Evolutionary conservation across 2,797 vertebrate species (phyloP).

Genomic region (Margarornis squamiger): DNA sequence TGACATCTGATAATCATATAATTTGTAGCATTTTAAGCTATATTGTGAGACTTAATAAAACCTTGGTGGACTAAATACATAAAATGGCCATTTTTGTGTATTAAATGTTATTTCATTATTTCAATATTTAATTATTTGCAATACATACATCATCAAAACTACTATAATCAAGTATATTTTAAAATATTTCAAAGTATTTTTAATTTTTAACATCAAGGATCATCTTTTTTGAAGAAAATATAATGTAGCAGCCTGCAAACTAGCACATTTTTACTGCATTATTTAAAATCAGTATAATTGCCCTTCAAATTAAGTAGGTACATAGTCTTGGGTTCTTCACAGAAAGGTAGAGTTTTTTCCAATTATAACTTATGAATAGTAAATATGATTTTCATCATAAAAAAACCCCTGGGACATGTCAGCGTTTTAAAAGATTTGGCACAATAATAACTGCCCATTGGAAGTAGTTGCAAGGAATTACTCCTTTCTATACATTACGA

Average conservation of each 20-base stretch:
- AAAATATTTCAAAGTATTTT: neutral
- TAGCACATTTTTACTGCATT: neutral
- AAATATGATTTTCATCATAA: neutral
- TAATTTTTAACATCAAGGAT: neutral
- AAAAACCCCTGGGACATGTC: neutral
- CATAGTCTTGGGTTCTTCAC: neutral
- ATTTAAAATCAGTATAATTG: neutral
- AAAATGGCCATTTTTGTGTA: fast-evolving
- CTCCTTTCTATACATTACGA: neutral
- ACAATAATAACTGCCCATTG: neutral
- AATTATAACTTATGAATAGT: neutral
- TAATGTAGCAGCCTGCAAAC: neutral
- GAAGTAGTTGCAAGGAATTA: neutral
- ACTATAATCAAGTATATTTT: neutral
- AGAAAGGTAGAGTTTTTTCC: neutral
- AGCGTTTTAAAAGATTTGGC: neutral
- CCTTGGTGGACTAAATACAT: neutral
- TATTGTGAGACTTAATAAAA: neutral
- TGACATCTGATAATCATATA: neutral
- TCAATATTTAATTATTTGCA: neutral
- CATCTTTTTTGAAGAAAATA: neutral
- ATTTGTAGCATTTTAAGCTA: neutral
- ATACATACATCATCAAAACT: neutral
- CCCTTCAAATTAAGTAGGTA: neutral
- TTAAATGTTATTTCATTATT: neutral